Conservation (phyloP, 2,888 invertebrate species). For the Dorcus hopei region DNA sequence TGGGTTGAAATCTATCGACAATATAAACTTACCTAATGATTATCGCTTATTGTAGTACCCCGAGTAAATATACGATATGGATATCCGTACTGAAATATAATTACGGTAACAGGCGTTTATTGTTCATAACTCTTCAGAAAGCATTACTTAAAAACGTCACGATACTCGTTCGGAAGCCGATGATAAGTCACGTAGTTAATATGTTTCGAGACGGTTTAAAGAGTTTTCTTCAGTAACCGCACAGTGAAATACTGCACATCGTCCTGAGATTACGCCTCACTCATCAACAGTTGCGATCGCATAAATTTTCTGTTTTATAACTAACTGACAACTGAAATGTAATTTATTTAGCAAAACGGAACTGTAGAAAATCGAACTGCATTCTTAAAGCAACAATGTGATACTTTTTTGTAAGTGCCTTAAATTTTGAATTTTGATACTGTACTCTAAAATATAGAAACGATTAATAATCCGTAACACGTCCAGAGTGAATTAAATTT, state of each 20-base stretch:
- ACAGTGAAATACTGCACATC: conserved; percentile 1
- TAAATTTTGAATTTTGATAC: too few relatives aligned
- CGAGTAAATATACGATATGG: too few relatives aligned
- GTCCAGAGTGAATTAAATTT: too few relatives aligned
- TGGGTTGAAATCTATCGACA: conserved; percentile 4
- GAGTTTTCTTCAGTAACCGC: conserved; percentile 6
- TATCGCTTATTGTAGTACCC: too few relatives aligned
- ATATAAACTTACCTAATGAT: not conserved
- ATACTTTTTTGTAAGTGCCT: not conserved
- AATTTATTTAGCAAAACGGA: conserved; percentile 10
- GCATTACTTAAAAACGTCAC: not conserved
- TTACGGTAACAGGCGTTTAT: conserved; percentile 7
- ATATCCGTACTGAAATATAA: too few relatives aligned
- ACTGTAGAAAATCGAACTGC: conserved; percentile 6
- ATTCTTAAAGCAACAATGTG: conserved; percentile 11
- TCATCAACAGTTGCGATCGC: conserved; percentile 6
- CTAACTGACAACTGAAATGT: conserved; percentile 9
- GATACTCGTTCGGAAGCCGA: not conserved
- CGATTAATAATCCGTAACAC: too few relatives aligned
- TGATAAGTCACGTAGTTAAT: conserved; percentile 15
- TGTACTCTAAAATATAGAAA: not conserved
- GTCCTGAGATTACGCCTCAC: not conserved
- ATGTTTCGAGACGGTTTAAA: conserved; percentile 9
- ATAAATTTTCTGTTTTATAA: conserved; percentile 16
- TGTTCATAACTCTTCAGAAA: conserved; percentile 9